phyloP scores from a whole-genome alignment of 2,113 vertebrate genomes.

The Nothocercus nigrocapillus region DNA sequence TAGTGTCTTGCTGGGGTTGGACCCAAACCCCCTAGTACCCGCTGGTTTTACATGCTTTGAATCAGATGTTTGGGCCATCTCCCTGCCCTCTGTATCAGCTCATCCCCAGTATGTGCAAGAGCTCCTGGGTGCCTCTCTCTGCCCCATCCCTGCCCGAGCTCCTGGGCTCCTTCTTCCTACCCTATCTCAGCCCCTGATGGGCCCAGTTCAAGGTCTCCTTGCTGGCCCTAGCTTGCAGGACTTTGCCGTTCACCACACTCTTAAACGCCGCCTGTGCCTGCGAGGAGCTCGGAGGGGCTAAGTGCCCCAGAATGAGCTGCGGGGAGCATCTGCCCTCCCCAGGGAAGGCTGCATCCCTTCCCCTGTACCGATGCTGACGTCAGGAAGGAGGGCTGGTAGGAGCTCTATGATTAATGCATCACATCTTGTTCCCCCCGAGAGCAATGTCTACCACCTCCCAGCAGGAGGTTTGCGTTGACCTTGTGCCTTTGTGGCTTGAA shows the following conservation, averaged over 20 bases:
- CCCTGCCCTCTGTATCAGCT: background rate
- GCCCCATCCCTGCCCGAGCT: background rate
- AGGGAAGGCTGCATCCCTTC: background rate
- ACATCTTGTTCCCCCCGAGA: background rate
- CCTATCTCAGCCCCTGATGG: fast-evolving
- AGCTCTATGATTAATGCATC: background rate
- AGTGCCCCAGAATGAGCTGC: no score
- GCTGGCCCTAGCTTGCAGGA: background rate
- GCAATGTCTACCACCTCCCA: slow-evolving; percentile 3
- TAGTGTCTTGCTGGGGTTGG: background rate
- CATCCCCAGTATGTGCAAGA: background rate
- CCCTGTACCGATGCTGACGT: background rate
- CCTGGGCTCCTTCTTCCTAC: background rate
- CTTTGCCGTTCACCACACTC: background rate
- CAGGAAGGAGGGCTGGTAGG: background rate
- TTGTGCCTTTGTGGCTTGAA: slow-evolving; percentile 21
- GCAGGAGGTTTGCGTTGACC: background rate
- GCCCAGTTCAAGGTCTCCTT: fast-evolving
- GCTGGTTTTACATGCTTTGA: background rate
- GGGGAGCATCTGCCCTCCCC: fast-evolving
- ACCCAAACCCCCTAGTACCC: background rate
- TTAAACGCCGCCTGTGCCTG: fast-evolving
- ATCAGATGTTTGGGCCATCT: background rate
- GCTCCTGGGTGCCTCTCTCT: background rate
- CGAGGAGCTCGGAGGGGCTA: background rate